These are phyloP conservation scores for Siniperca chuatsi DNA, from an alignment of 2,113 vertebrate species.

Conservation along the genomic window DNA sequence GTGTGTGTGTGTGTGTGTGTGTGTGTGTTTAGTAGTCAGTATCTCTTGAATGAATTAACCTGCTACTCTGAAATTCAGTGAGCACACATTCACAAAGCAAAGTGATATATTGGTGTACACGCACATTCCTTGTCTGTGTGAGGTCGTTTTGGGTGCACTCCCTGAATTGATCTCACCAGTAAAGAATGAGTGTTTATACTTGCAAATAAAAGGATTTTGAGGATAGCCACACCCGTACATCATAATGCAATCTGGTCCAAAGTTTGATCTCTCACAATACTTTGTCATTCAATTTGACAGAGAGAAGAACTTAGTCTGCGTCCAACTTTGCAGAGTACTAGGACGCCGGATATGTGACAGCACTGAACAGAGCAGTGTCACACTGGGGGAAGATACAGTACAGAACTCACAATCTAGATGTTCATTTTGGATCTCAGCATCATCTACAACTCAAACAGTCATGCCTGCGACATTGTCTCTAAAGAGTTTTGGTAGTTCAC, in stretches of 20 bases:
- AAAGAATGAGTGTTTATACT: slow-evolving; percentile 71
- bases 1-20: slow-evolving; percentile 25
- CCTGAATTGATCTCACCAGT: slow-evolving; percentile 72
- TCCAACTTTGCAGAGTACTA: slow-evolving; percentile 9
- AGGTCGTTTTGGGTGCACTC: slow-evolving; percentile 58
- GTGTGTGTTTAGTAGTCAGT: slow-evolving; percentile 10
- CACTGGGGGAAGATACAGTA: neutral
- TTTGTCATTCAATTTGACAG: slow-evolving; percentile 41
- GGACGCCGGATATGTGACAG: slow-evolving; percentile 18
- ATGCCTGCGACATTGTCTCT: neutral
- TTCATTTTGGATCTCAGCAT: slow-evolving; percentile 9
- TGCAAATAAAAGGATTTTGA: slow-evolving; percentile 57
- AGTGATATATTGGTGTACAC: slow-evolving; percentile 33
- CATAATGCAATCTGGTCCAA: slow-evolving; percentile 40
- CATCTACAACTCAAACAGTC: slow-evolving; percentile 18
- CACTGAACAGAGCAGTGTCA: slow-evolving; percentile 28
- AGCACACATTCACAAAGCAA: slow-evolving; percentile 28
- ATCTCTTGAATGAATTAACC: slow-evolving; percentile 56
- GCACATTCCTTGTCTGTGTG: slow-evolving; percentile 62
- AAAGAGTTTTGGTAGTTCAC: neutral
- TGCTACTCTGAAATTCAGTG: slow-evolving; percentile 20
- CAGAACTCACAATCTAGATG: slow-evolving; percentile 3
- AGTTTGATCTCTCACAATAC: slow-evolving; percentile 37
- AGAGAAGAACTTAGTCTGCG: slow-evolving; percentile 11
- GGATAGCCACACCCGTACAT: slow-evolving; percentile 61